Conservation (phyloP, 1,140 invertebrate genomes). For the Scylla paramamosain region DNA sequence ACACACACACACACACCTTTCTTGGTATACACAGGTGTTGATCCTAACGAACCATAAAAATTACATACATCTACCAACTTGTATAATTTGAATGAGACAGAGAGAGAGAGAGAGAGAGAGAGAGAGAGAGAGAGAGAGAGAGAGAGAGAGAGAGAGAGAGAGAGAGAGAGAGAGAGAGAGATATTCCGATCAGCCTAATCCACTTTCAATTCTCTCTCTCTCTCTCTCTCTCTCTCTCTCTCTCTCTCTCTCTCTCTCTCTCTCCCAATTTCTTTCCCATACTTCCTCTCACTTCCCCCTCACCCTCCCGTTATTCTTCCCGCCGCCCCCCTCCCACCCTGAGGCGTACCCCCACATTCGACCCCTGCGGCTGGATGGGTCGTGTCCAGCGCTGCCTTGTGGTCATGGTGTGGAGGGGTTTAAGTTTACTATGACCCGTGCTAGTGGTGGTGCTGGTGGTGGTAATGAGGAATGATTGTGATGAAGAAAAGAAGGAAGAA, state of each 20-base stretch:
- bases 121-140: constrained; percentile 39
- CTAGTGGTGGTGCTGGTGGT: too few relatives aligned
- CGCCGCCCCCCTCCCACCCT: too few relatives aligned
- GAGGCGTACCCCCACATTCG: too few relatives aligned
- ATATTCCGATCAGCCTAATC: not conserved
- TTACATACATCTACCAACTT: not conserved
- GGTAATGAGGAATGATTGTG: too few relatives aligned
- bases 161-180: constrained; percentile 32
- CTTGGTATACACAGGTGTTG: not conserved
- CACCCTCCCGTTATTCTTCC: too few relatives aligned
- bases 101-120: not conserved
- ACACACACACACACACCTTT: not conserved
- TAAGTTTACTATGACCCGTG: too few relatives aligned
- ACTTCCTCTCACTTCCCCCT: too few relatives aligned
- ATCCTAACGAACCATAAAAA: not conserved
- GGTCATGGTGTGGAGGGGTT: too few relatives aligned
- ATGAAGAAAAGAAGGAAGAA: not conserved
- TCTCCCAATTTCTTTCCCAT: too few relatives aligned
- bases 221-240: constrained; percentile 40
- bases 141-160: constrained; percentile 39
- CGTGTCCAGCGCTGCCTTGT: too few relatives aligned
- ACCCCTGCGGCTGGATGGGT: too few relatives aligned
- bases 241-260: not conserved
- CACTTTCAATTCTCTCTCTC: constrained; percentile 26
- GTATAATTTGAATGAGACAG: too few relatives aligned